phyloP scores from a whole-genome alignment of 2,113 vertebrate species.

The Microcebus lehilahytsara region DNA sequence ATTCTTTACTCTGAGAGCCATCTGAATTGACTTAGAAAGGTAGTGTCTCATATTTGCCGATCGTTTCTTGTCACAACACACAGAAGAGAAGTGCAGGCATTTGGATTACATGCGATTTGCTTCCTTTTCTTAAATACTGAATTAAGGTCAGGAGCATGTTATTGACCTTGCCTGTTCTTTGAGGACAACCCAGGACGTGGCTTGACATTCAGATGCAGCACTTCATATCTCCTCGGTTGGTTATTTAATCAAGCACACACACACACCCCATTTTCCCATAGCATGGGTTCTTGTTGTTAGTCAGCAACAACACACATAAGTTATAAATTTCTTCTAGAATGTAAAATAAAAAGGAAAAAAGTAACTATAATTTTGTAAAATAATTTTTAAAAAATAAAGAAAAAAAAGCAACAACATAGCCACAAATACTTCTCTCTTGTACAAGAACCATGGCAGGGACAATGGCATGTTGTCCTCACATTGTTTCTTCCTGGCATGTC shows the following conservation, averaged over 20 bases:
- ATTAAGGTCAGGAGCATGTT: background rate
- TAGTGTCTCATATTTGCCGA: background rate
- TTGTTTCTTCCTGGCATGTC: background rate
- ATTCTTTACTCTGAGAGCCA: background rate
- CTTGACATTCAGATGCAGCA: too few relatives aligned
- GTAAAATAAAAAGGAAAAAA: too few relatives aligned
- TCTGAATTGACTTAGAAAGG: slow-evolving; percentile 5
- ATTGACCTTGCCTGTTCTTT: background rate
- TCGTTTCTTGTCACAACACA: background rate
- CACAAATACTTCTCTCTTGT: background rate
- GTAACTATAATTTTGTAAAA: too few relatives aligned
- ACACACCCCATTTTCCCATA: background rate
- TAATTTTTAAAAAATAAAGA: too few relatives aligned
- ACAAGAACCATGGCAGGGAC: background rate
- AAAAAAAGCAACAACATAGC: background rate
- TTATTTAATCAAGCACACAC: background rate
- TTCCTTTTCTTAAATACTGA: background rate
- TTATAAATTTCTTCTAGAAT: too few relatives aligned
- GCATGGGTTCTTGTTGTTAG: background rate
- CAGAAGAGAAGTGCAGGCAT: background rate
- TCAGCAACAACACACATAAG: background rate
- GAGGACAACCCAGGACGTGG: background rate
- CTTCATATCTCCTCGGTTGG: background rate
- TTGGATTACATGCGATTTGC: background rate
- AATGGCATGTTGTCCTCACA: background rate